These are phyloP conservation scores for Meloidogyne chitwoodi DNA, from an alignment of 1,140 invertebrate species.

Conservation along the genomic window DNA sequence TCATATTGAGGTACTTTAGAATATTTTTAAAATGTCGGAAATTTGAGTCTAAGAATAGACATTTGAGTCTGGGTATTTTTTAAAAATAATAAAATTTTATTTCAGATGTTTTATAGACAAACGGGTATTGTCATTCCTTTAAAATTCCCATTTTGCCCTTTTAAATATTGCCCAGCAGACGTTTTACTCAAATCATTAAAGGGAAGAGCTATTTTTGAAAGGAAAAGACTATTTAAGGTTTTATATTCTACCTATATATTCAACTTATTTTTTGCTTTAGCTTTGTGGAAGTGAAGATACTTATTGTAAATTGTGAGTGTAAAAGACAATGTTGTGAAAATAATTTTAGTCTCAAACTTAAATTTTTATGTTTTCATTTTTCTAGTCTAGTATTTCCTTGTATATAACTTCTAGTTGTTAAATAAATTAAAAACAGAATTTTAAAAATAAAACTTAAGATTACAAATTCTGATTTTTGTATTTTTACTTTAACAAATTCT, in stretches of 20 bases:
- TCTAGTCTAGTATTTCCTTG: too few relatives aligned
- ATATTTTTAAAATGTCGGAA: too few relatives aligned
- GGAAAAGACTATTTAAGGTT: background rate
- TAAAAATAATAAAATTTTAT: background rate
- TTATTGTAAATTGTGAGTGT: background rate
- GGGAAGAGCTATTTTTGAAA: background rate
- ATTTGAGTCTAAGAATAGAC: too few relatives aligned
- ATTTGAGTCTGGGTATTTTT: background rate
- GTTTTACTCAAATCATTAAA: background rate
- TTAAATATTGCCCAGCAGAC: background rate
- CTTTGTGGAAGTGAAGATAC: background rate
- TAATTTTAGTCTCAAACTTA: too few relatives aligned
- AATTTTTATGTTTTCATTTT: too few relatives aligned
- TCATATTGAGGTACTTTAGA: background rate
- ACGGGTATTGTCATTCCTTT: background rate
- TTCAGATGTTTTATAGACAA: background rate
- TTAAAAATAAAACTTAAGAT: too few relatives aligned
- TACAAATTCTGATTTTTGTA: background rate
- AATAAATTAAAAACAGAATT: too few relatives aligned
- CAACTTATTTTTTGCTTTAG: background rate
- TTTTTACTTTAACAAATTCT: too few relatives aligned
- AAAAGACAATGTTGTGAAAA: too few relatives aligned
- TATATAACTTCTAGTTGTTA: too few relatives aligned
- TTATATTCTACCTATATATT: background rate
- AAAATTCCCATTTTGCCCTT: background rate